Base-by-base conservation (phyloP, 64 coral and sea anemone species). In the Hydrozoanthus tunicans region DNA sequence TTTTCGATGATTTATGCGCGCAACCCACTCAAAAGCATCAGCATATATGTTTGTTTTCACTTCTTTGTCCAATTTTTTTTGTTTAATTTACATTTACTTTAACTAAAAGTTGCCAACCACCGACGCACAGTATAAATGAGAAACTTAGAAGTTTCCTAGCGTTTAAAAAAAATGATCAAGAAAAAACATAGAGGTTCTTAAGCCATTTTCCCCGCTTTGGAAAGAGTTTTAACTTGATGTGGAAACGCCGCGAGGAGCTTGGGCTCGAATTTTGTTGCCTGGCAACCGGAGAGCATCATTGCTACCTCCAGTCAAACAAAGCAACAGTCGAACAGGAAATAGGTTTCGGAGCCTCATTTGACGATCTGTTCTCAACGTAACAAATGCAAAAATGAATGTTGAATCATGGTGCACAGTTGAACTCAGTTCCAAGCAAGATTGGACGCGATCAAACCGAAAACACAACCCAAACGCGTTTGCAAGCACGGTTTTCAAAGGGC, bases 331-430 rank as follows among this genome's bases (percentile, higher is more conserved):
- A 62, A 64, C 80, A 64, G 24, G 79, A 81, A 81, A 9, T 62
- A 43, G 9, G 27, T 82, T 17, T 53, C 17, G 58, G 62, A 51
- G 23, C 65, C 9, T 74, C 1, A 1, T 71, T 58, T 51, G 68
- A 74, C 59, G 25, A 75, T 60, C 4, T 57, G 1, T 15, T 58
- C 11, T 27, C 20, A 4, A n/a, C 17, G 7, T 7, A 23, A 62
- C 5, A n/a, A 15, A 64, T 77, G 64, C 79, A 12, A 93, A 76
- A 43, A 97, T 97, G 95, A 97, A 97, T 77, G 58, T 97, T 24
- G 95, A 97, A 68, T 97, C 95, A 6, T 97, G 95, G 95, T 97
- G 95, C 77, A 92, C 92, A 32, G 95, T 97, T 71, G 95, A 97
- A 70, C 90, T 97, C 6, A 92, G 89, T 92, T 91, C 95, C 55